Evolutionary conservation across 1,140 invertebrate genomes (phyloP), one percentile per base, ranked within the genome.

Genomic region (Brachionus rotundiformis): DNA sequence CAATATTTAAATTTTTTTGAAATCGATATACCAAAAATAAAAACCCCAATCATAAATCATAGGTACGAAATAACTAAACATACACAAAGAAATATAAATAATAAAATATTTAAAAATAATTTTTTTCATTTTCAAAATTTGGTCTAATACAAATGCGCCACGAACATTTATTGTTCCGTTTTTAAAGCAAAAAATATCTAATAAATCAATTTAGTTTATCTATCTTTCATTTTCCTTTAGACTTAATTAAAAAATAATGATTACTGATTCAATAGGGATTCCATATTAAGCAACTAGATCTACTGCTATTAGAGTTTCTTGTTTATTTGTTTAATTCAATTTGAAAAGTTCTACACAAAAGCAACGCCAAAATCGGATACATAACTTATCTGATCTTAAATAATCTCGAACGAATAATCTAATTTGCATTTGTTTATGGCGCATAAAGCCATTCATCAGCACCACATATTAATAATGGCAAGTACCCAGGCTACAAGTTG

Each of bases 181-280:
- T 54, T 54, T 47, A 13, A 54, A 19, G 7, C n/a, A 16, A 16
- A 54, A 54, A 54, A 47, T 19, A 54, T 54, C 47, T 19, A 54
- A 54, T 54, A 54, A 54, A 54, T 54, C 47, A 54, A 54, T 54
- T 54, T 54, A 54, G 16, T 54, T 54, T 54, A 19, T 54, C 47
- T 54, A 54, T 54, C 19, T 54, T 54, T 54, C 19, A 23, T 54
- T 54, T 54, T 54, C 47, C 47, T 54, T 54, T 54, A 54, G 47
- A 54, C 47, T 54, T 54, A 54, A 54, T 54, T 54, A 54, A 54
- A 54, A 54, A 54, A 54, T 54, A 54, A 54, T 54, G 47, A 54
- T 54, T 54, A 54, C 47, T 54, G 47, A 54, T 54, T 54, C 47
- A 54, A 54, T 54, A 25, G 47, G 47, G 47, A 54, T 54, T 54